phyloP scores from a whole-genome alignment of 2,888 invertebrate genomes.

The Ormyrus nitidulus region DNA sequence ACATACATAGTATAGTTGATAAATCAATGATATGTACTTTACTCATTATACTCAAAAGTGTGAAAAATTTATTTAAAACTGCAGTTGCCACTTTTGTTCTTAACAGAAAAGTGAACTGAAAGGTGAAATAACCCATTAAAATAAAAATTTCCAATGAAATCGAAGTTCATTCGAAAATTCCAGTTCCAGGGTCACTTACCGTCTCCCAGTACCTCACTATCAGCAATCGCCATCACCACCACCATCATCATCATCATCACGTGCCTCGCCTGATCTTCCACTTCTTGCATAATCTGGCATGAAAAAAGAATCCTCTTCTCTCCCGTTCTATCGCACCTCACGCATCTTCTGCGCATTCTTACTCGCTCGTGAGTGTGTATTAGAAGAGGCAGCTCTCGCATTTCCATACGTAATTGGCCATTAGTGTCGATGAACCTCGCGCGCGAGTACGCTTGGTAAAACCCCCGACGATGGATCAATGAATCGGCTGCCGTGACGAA shows the following conservation, averaged over 20 bases:
- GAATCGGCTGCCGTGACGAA: slow-evolving; percentile 9
- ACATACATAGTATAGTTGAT: too few species aligned
- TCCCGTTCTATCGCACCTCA: neutral
- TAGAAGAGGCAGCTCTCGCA: neutral
- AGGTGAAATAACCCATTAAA: too few species aligned
- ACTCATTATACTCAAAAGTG: too few species aligned
- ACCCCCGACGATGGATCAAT: slow-evolving; percentile 7
- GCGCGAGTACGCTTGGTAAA: neutral
- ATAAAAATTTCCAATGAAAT: slow-evolving; percentile 5
- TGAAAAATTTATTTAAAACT: too few species aligned
- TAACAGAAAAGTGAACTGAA: too few species aligned
- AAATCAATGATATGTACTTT: too few species aligned
- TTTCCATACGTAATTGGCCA: slow-evolving; percentile 26
- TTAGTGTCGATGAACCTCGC: slow-evolving; percentile 29
- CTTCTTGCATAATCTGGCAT: slow-evolving; percentile 33
- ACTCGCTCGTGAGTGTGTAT: neutral
- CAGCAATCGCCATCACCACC: slow-evolving; percentile 9
- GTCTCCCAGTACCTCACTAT: neutral
- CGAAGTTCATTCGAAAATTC: slow-evolving; percentile 10
- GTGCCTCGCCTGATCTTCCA: slow-evolving; percentile 16
- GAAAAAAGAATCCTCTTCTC: neutral
- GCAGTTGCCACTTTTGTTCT: too few species aligned
- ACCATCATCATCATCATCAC: slow-evolving; percentile 22
- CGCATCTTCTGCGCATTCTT: neutral
- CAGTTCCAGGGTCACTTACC: slow-evolving; percentile 18